Percentiles rank a stretch among this genome's conserved stretches.
phyloP scores from a whole-genome alignment of 2,888 invertebrate species.

The Napeogenes sylphis region DNA sequence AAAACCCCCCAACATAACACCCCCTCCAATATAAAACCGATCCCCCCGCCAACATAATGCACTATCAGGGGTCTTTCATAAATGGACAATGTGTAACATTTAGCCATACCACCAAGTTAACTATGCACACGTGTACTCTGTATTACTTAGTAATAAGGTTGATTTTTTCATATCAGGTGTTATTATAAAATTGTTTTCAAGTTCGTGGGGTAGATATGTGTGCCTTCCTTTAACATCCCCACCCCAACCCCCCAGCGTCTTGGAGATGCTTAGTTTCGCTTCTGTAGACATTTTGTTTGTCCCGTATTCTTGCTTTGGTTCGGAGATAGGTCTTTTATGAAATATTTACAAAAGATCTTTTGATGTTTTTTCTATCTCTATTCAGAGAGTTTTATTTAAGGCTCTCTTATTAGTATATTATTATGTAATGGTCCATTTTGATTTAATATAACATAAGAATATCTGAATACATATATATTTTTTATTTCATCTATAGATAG shows the following conservation, averaged over 20 bases:
- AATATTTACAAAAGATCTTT: constrained; percentile 31
- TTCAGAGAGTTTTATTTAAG: constrained; percentile 7
- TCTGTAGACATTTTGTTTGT: constrained; percentile 69
- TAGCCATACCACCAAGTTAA: constrained; percentile 31
- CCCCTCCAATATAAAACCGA: constrained; percentile 41
- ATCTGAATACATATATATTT: no score
- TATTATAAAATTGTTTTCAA: constrained; percentile 30
- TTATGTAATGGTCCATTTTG: neutral
- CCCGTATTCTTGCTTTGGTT: constrained; percentile 63
- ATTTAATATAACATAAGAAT: no score
- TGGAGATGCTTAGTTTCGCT: constrained; percentile 69
- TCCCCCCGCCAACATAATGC: constrained; percentile 40
- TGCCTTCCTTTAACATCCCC: constrained; percentile 36
- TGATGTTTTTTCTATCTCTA: constrained; percentile 28
- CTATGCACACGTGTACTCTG: constrained; percentile 12
- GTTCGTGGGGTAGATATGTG: constrained; percentile 37
- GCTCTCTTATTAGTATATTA: constrained; percentile 3
- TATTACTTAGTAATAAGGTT: constrained; percentile 31
- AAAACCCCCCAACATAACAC: constrained; percentile 20
- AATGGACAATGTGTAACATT: constrained; percentile 48
- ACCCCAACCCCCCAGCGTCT: constrained; percentile 54
- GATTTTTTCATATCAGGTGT: constrained; percentile 28
- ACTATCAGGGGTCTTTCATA: constrained; percentile 52
- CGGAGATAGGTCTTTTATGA: constrained; percentile 46
- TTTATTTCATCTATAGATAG: no score